These are phyloP conservation scores for Aproaerema taeniolella DNA, from an alignment of 2,888 invertebrate species.

Conservation along the genomic window DNA sequence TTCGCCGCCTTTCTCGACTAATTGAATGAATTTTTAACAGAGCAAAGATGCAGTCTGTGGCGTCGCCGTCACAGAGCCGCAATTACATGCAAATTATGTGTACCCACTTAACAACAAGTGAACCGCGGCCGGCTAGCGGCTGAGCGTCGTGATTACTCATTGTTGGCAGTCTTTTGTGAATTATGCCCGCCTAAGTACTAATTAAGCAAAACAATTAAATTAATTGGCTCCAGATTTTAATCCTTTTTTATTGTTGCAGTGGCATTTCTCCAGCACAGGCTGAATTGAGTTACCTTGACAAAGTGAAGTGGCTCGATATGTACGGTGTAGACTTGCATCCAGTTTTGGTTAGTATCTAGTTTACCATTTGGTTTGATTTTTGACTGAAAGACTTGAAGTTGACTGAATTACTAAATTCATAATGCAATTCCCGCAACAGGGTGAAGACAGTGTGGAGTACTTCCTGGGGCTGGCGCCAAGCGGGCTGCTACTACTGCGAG, in stretches of 20 bases:
- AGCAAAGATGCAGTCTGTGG: slow-evolving; percentile 64
- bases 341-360: slow-evolving; percentile 84
- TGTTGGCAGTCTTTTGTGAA: slow-evolving; percentile 48
- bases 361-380: not conserved
- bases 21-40: slow-evolving; percentile 73
- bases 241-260: slow-evolving; percentile 63
- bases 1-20: slow-evolving; percentile 59
- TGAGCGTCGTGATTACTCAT: slow-evolving; percentile 42
- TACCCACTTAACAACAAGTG: slow-evolving; percentile 54
- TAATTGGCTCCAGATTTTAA: slow-evolving; percentile 28
- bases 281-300: slow-evolving; percentile 96
- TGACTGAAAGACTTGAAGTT: no score
- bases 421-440: no score
- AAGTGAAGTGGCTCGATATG: slow-evolving; percentile 99
- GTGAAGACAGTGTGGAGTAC: slow-evolving; percentile 97
- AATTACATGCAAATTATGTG: slow-evolving; percentile 74
- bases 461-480: slow-evolving; percentile 97
- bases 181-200: slow-evolving; percentile 31
- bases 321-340: slow-evolving; percentile 98
- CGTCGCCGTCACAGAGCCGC: slow-evolving; percentile 56
- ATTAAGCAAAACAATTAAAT: slow-evolving; percentile 49
- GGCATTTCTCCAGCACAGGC: slow-evolving; percentile 94
- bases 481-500: slow-evolving; percentile 94
- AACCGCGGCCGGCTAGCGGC: slow-evolving; percentile 28
- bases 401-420: no score